A percentile compares a stretch with the other conserved stretches of the same genome.
Evolutionary conservation across 2,797 vertebrate species (phyloP).

Genomic region (Acestrorhynchus altus): DNA sequence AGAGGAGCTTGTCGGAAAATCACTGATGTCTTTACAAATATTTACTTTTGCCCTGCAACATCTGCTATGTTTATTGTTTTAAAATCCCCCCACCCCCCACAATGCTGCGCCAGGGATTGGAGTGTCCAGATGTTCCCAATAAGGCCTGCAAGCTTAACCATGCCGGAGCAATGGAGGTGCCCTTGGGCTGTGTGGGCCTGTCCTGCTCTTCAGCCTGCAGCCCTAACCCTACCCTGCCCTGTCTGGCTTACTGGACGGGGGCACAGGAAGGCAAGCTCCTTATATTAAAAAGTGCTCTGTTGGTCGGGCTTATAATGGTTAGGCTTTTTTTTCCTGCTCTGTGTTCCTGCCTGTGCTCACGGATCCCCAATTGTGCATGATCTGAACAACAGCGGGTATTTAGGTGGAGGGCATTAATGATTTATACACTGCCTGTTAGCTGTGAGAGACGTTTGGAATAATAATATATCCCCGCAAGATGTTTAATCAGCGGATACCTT

Average conservation of each 20-base stretch:
- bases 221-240: constrained; percentile 5
- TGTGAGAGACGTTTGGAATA: constrained; percentile 71
- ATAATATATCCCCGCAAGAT: constrained; percentile 71
- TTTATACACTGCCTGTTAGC: constrained; percentile 78
- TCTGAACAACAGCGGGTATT: constrained; percentile 66
- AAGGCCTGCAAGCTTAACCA: constrained; percentile 54
- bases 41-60: constrained; percentile 68
- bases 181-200: constrained; percentile 45
- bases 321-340: constrained; percentile 28
- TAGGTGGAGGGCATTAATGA: constrained; percentile 75
- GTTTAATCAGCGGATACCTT: constrained; percentile 79
- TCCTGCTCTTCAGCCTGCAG: constrained; percentile 7
- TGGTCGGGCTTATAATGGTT: constrained; percentile 18
- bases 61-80: constrained; percentile 64
- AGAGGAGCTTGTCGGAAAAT: constrained; percentile 56
- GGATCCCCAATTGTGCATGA: constrained; percentile 31
- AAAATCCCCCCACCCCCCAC: constrained; percentile 51
- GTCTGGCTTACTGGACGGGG: constrained; percentile 21
- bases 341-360: constrained; percentile 13
- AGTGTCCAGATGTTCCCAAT: constrained; percentile 66
- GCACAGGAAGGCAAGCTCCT: constrained; percentile 16
- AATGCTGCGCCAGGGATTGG: constrained; percentile 53
- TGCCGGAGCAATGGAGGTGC: constrained; percentile 45
- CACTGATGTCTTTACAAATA: constrained; percentile 64
- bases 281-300: constrained; percentile 39